Percentiles rank a stretch among this genome's conserved stretches.
These are phyloP conservation scores for Gobio gobio DNA, from an alignment of 2,113 vertebrate species.

Conservation along the genomic window DNA sequence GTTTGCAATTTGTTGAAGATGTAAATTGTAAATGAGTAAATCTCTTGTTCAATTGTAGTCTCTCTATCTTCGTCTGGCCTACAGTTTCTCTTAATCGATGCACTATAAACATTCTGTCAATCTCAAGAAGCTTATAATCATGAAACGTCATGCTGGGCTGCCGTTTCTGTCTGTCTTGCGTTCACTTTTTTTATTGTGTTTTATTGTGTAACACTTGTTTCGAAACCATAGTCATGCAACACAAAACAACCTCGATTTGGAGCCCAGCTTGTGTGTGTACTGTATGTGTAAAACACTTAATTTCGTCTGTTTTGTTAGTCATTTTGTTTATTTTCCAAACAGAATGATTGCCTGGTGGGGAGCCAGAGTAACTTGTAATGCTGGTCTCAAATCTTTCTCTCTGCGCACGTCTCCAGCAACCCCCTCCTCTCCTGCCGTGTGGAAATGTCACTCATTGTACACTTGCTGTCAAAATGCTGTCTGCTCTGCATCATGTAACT, in stretches of 20 bases:
- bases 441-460: slow-evolving; percentile 34
- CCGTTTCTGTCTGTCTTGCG: slow-evolving; percentile 52
- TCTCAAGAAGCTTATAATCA: slow-evolving; percentile 67
- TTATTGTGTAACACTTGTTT: slow-evolving; percentile 40
- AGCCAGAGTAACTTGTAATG: slow-evolving; percentile 53
- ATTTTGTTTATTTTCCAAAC: slow-evolving; percentile 76
- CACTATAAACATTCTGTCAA: slow-evolving; percentile 52
- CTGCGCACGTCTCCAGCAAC: background rate
- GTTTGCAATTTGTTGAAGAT: background rate
- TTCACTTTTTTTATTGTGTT: slow-evolving; percentile 24
- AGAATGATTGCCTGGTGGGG: slow-evolving; percentile 72
- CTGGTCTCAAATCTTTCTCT: slow-evolving; percentile 31
- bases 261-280: slow-evolving; percentile 56
- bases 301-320: slow-evolving; percentile 76
- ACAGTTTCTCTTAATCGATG: slow-evolving; percentile 20
- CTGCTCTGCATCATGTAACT: background rate
- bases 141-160: slow-evolving; percentile 48
- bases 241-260: slow-evolving; percentile 73
- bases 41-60: slow-evolving; percentile 64
- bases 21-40: slow-evolving; percentile 29
- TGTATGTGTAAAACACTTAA: slow-evolving; percentile 70
- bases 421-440: background rate
- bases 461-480: background rate
- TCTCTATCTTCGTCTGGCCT: slow-evolving; percentile 41
- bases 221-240: slow-evolving; percentile 42